phyloP scores from a whole-genome alignment of 2,113 vertebrate species.

The Irena cyanogastra region DNA sequence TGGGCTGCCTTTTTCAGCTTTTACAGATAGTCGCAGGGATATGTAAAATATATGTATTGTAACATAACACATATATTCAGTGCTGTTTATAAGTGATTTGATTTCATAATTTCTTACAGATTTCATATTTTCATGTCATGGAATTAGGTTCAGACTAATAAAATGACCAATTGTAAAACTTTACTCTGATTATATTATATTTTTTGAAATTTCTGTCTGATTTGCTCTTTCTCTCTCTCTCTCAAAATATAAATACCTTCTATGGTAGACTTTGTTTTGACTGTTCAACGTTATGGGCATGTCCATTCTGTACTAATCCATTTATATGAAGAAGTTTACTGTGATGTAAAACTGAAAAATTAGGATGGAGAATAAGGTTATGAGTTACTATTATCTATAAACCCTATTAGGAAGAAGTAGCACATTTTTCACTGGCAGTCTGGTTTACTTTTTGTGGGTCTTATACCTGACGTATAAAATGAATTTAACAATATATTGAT shows the following conservation, averaged over 20 bases:
- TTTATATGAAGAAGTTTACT: background rate
- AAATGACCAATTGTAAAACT: background rate
- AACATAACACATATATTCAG: background rate
- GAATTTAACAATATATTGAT: accelerated
- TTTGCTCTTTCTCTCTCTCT: background rate
- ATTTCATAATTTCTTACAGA: background rate
- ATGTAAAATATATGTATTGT: too few relatives aligned
- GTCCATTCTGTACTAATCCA: background rate
- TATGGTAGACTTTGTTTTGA: background rate
- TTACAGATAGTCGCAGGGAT: background rate
- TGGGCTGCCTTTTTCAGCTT: background rate
- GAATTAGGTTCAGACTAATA: background rate
- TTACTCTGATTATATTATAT: background rate
- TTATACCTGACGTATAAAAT: background rate
- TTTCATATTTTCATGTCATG: background rate
- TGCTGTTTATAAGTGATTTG: background rate
- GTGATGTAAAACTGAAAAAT: background rate
- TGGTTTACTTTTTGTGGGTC: background rate
- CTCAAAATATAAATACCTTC: background rate
- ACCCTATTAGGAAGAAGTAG: background rate
- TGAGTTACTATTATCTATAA: background rate
- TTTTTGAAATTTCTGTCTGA: background rate
- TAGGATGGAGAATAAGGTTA: background rate
- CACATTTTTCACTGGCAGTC: background rate
- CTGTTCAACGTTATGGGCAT: background rate